Evolutionary conservation across 2,113 vertebrate genomes (phyloP), one percentile per base, ranked within the genome.

Genomic region (Tenrec ecaudatus): DNA sequence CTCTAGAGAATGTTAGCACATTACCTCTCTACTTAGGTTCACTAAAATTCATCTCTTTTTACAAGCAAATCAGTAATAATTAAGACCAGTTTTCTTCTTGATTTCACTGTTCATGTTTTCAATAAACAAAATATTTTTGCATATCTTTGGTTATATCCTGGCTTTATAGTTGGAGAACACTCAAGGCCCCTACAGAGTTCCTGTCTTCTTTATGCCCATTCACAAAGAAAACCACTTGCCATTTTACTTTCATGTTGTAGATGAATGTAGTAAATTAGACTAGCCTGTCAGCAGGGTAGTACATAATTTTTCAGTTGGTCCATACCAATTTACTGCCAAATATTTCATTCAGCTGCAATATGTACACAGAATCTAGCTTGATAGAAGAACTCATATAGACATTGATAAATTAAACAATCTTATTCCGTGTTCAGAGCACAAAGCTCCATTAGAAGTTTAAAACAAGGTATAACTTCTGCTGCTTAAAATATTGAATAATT

Each of bases 401-500:
- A 89, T 20, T 82, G 96, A 76, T 62, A 17, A 82, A 31, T 93
- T 14, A 36, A 71, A 58, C n/a, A 77, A 88, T 93, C 96, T 83
- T 92, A 33, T 94, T 95, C 25, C 82, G 19, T 89, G 64, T 31
- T 14, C 64, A 89, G 68, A 96, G 95, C 91, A 97, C 31, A 96
- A 97, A 91, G 8, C 58, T 94, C 27, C 57, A 92, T 31, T 94
- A 33, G 92, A 97, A 88, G 60, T 95, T 95, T 95, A 69, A 86
- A 96, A 94, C 88, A 80, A 23, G 2, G 15, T 93, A 92, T 95
- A 95, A 95, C 94, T 85, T 96, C 43, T 77, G 16, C 62, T 95
- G 73, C 89, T 94, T 81, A 96, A 75, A 89, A 71, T 92, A 76
- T 29, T 94, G 29, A 97, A 95, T 92, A 96, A 68, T 68, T 92